These are phyloP conservation scores for Aptenodytes patagonicus DNA, from an alignment of 2,113 vertebrate species.

Conservation along the genomic window DNA sequence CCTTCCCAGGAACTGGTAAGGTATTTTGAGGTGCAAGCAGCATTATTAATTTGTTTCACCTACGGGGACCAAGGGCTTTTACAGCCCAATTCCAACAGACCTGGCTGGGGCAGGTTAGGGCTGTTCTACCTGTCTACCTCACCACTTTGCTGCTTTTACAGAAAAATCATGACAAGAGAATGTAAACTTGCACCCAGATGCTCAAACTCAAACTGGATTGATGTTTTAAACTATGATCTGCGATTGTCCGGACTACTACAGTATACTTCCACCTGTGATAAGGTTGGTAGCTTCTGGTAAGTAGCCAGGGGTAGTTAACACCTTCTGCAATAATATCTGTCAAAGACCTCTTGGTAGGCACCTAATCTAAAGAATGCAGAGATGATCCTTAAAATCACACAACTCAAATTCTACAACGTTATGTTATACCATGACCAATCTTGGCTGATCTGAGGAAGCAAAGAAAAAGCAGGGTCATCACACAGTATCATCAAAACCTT, in stretches of 20 bases:
- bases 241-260: background rate
- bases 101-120: background rate
- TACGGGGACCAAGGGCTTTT: background rate
- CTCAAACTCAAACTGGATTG: background rate
- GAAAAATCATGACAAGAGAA: background rate
- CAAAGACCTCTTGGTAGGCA: background rate
- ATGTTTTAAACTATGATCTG: background rate
- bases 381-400: background rate
- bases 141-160: background rate
- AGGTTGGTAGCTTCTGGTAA: background rate
- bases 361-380: background rate
- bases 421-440: rapidly evolving
- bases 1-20: background rate
- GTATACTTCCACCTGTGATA: background rate
- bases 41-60: background rate
- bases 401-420: background rate
- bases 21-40: background rate
- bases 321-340: background rate
- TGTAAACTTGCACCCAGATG: background rate
- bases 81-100: background rate
- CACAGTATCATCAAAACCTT: background rate
- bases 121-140: background rate
- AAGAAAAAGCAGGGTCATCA: background rate
- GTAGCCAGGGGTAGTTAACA: background rate
- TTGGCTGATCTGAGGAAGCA: background rate